Evolutionary conservation across 1,140 invertebrate genomes (phyloP), one percentile per base, ranked within the genome.

Genomic region (Triops longicaudatus): DNA sequence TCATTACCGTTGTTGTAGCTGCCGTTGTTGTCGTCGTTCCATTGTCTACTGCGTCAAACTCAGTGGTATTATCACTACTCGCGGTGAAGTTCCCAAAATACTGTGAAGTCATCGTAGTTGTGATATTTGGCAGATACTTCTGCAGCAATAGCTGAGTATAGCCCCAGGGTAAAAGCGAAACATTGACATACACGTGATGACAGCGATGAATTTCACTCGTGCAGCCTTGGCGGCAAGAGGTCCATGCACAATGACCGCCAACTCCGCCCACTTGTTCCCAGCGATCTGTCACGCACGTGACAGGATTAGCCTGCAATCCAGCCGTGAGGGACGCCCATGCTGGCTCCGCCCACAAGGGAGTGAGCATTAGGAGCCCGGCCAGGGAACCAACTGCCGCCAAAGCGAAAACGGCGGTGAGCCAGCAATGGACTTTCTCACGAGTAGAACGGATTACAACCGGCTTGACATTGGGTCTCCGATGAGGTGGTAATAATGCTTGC

Each of bases 211-310:
- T 63, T 63, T 63, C 50, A 63, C 50, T 63, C 17, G 50, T 63
- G 50, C 50, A 63, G 50, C 50, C 50, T 63, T 63, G 50, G 22
- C 50, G 50, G 50, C 50, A 63, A 63, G 50, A 63, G 17, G 50
- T 63, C 50, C 50, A 63, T 6, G n/a, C 50, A 63, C 50, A 63
- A 12, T 22, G 14, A 17, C 50, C 50, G 14, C 50, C 50, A 22
- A 63, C 50, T 63, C 50, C 50, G 50, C 50, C 50, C 14, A 63
- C 50, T 63, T 63, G 50, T n/a, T 63, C 50, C 50, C 50, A 63
- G 22, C 50, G 50, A 2, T 63, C 50, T 22, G 50, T 63, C 22
- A 63, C 50, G 17, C 50, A 63, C 9, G 50, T 63, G 50, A 63
- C 50, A 6, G 50, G 50, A 22, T 63, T 63, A 22, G 50, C 50